Evolutionary conservation across 1,140 invertebrate genomes (phyloP), one percentile per base, ranked within the genome.

Genomic region (Aricia agestis): DNA sequence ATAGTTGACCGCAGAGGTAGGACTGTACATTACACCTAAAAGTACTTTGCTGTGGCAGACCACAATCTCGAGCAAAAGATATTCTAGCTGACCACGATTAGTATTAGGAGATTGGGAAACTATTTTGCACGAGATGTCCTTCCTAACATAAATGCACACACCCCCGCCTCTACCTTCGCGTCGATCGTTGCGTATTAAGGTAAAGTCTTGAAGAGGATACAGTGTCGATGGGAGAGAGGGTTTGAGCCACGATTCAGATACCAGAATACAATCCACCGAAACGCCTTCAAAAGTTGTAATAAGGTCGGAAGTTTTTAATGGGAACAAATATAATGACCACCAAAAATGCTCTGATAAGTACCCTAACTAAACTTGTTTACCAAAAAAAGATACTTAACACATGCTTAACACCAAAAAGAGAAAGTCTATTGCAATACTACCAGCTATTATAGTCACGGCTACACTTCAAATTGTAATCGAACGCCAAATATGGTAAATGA

Each of bases 161-260:
- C 71, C 76, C 9, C 71, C 73, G 5, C 75, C 71, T 13, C 69
- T 70, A 31, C 69, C 70, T n/a, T 65, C 69, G 6, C 19, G 66
- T 7, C 72, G 63, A 67, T 74, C 75, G n/a, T 76, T 76, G 2
- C 75, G 58, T 5, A 76, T 45, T 6, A 74, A 70, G 18, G 65
- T 41, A 18, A 72, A 76, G n/a, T 71, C 70, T 17, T 70, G 72
- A 6, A 76, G 13, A 17, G 75, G 25, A 45, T 66, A 76, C 9
- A 52, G 25, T 6, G 69, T 36, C 3, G 75, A 74, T 41, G 18
- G 66, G 59, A 76, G 68, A 45, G 68, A 52, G n/a, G 59, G n/a
- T 6, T 36, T 36, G 6, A 36, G 36, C 36, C 36, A 36, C 5
- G 36, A 36, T 6, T 76, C 75, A 1, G 72, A 76, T 15, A 74